Evolutionary conservation across 1,140 invertebrate genomes (phyloP).

Genomic region (Drosophila obscura): DNA sequence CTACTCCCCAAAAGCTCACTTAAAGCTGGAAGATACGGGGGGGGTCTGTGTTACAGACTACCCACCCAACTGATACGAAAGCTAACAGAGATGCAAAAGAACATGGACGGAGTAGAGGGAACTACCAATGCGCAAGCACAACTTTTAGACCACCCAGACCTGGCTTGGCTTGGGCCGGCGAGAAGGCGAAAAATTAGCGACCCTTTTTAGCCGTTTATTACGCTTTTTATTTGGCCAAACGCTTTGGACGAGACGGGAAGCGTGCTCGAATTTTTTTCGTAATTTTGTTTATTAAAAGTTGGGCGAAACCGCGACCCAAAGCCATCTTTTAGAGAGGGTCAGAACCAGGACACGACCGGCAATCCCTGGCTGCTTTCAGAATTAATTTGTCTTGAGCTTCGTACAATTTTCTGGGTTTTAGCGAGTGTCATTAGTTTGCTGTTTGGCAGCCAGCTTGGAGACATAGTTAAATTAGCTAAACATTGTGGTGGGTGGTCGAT

Average conservation of each 20-base stretch:
- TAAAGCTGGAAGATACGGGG: no score
- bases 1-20: no score
- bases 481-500: conserved; percentile 58
- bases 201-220: conserved; percentile 70
- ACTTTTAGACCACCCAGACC: not conserved
- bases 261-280: conserved; percentile 32
- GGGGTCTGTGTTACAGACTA: no score
- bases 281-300: conserved; percentile 82
- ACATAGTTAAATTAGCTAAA: conserved; percentile 81
- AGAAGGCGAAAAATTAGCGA: conserved; percentile 52
- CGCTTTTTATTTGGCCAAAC: conserved; percentile 70
- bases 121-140: no score
- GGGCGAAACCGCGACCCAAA: conserved; percentile 31
- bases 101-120: no score
- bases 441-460: conserved; percentile 68
- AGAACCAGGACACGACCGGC: no score
- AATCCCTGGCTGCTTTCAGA: conserved; percentile 32
- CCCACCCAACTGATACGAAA: no score
- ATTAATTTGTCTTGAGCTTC: conserved; percentile 68
- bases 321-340: conserved; percentile 35
- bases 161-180: not conserved
- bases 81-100: no score
- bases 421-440: conserved; percentile 77
- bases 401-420: conserved; percentile 56
- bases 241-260: conserved; percentile 48